Percentiles rank a stretch among this genome's conserved stretches.
phyloP scores from a whole-genome alignment of 2,888 invertebrate species.

The Schrankia costaestrigalis region DNA sequence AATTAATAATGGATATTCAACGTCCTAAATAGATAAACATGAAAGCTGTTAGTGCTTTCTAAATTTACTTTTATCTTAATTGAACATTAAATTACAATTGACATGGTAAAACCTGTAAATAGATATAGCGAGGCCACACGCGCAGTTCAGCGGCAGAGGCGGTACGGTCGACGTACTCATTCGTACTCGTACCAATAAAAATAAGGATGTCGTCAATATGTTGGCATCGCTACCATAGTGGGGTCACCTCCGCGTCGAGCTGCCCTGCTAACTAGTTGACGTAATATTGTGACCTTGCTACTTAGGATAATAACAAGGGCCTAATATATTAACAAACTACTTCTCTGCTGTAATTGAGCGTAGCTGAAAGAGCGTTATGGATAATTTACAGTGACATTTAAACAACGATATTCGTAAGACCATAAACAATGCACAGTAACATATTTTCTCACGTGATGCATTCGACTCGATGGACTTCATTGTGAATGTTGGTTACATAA shows the following conservation, averaged over 20 bases:
- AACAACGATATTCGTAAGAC: neutral
- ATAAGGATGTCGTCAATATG: constrained; percentile 80
- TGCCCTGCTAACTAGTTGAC: constrained; percentile 39
- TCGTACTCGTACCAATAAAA: constrained; percentile 71
- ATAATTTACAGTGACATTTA: neutral
- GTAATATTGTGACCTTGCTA: constrained; percentile 30
- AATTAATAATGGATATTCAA: no score
- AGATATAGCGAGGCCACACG: constrained; percentile 69
- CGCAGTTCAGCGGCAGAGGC: constrained; percentile 60
- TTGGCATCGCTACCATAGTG: constrained; percentile 68
- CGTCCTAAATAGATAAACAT: no score
- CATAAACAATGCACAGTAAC: constrained; percentile 1
- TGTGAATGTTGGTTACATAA: constrained; percentile 33
- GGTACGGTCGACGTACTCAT: constrained; percentile 74
- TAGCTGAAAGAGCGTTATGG: neutral
- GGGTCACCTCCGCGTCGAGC: constrained; percentile 62
- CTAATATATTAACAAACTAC: constrained; percentile 14
- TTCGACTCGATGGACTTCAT: constrained; percentile 13
- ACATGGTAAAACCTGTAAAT: constrained; percentile 41
- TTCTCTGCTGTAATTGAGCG: neutral
- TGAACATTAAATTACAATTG: constrained; percentile 18
- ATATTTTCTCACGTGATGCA: constrained; percentile 5
- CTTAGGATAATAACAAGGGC: constrained; percentile 31
- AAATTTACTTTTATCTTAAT: constrained; percentile 15
- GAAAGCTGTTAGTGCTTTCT: constrained; percentile 16